A percentile compares a stretch with the other conserved stretches of the same genome.
Evolutionary conservation across 2,797 vertebrate genomes (phyloP).

Genomic region (Xiphophorus birchmanni): DNA sequence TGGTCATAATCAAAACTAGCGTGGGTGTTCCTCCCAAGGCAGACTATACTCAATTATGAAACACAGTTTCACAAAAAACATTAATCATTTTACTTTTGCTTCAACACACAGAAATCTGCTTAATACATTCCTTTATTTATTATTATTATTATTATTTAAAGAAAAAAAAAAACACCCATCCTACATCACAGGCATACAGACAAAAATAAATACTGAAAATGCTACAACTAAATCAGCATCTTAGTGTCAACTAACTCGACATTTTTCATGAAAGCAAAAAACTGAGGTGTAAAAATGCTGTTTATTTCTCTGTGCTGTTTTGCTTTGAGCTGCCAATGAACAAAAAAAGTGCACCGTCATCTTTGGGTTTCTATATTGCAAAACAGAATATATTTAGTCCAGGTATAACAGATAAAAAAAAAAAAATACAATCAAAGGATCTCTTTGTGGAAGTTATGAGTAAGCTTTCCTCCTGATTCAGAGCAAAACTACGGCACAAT

Average conservation of each 20-base stretch:
- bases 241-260: conserved; percentile 64
- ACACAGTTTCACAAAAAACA: conserved; percentile 2
- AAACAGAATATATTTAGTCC: neutral
- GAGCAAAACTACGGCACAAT: neutral
- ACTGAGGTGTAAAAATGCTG: conserved; percentile 6
- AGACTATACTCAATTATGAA: conserved; percentile 11
- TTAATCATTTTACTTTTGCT: neutral
- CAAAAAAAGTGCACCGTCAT: conserved; percentile 7
- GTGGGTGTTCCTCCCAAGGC: conserved; percentile 38
- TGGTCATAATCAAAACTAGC: conserved; percentile 35
- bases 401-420: conserved; percentile 2
- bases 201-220: conserved; percentile 66
- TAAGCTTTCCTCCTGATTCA: conserved; percentile 16
- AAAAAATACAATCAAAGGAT: conserved; percentile 19
- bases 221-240: conserved; percentile 33
- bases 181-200: conserved; percentile 9
- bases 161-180: neutral
- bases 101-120: conserved; percentile 8
- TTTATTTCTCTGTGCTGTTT: neutral
- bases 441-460: conserved; percentile 28
- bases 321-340: conserved; percentile 21
- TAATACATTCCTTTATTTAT: conserved; percentile 44
- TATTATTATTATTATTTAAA: too few relatives aligned
- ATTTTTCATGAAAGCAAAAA: conserved; percentile 26
- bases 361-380: conserved; percentile 3